These are phyloP conservation scores for Hetaerina americana DNA, from an alignment of 1,140 invertebrate species.

Conservation along the genomic window DNA sequence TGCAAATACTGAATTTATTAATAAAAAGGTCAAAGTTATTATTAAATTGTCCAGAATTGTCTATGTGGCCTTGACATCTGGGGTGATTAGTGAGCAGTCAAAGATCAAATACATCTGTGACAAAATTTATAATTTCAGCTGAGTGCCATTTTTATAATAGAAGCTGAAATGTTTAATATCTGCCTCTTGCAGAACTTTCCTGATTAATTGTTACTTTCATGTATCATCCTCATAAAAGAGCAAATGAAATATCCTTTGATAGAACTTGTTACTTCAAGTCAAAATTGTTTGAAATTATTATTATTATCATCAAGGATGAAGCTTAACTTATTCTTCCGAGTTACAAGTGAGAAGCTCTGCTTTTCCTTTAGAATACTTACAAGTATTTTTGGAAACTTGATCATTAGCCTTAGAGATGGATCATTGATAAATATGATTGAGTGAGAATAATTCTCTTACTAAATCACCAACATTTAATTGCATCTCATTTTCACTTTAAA, in stretches of 20 bases:
- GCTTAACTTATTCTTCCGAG: too few species aligned
- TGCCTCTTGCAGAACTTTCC: not conserved
- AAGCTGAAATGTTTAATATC: not conserved
- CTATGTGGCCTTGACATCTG: not conserved
- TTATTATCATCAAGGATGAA: not conserved
- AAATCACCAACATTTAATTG: too few species aligned
- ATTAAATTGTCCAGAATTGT: not conserved
- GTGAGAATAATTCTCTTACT: too few species aligned
- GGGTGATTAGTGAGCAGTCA: not conserved
- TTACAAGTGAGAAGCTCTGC: too few species aligned
- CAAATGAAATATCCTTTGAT: too few species aligned
- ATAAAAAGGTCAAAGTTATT: not conserved
- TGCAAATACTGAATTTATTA: too few species aligned
- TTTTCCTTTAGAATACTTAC: too few species aligned
- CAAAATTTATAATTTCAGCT: not conserved
- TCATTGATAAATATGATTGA: too few species aligned
- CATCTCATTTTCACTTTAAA: too few species aligned
- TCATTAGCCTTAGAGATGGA: too few species aligned
- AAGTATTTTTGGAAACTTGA: too few species aligned
- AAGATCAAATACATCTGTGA: not conserved
- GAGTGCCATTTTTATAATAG: not conserved
- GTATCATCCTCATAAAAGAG: not conserved
- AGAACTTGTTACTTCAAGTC: not conserved
- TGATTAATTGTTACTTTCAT: not conserved
- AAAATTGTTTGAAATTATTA: not conserved